Evolutionary conservation across 2,888 invertebrate genomes (phyloP), one percentile per base, ranked within the genome.

Genomic region (Morpho deidamia): DNA sequence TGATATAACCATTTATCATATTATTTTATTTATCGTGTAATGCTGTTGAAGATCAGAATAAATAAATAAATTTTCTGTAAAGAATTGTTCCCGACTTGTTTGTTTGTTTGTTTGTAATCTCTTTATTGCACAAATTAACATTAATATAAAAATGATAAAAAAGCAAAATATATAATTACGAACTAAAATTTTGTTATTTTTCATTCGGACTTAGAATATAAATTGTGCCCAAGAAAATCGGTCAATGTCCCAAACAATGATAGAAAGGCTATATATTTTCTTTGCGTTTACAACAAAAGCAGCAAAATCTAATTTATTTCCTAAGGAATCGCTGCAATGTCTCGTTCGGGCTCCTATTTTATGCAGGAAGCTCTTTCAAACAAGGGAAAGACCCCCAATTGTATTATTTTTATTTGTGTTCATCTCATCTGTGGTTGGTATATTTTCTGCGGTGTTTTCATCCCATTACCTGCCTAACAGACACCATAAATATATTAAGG

Each of bases 391-490:
- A 61, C 70, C 72, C 76, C 67, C 67, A 66, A 74, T 74, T 72
- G 71, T 72, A 72, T 80, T 81, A 78, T 74, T 77, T 77, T 76
- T 78, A 78, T 81, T 79, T 77, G 71, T 77, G 72, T 76, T 78
- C 77, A 73, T 72, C 75, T 72, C 70, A 69, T 74, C 71, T 71
- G 59, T 71, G 76, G 72, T 77, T 80, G 74, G 70, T 71, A 73
- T 74, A 75, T 77, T 79, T 74, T 67, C 67, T 75, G 82, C 75
- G 83, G 84, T 85, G 82, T 84, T 82, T 88, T 85, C 87, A 74
- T 83, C 70, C 85, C 86, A 87, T 88, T 87, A 88, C 88, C 85
- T 85, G 84, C 70, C 67, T 78, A 84, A 83, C 83, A 81, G 82
- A 74, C 70, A 74, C 76, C 78, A 84, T 87, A 85, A 88, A 86